phyloP scores from a whole-genome alignment of 2,888 invertebrate species.

The Drosophila helvetica region DNA sequence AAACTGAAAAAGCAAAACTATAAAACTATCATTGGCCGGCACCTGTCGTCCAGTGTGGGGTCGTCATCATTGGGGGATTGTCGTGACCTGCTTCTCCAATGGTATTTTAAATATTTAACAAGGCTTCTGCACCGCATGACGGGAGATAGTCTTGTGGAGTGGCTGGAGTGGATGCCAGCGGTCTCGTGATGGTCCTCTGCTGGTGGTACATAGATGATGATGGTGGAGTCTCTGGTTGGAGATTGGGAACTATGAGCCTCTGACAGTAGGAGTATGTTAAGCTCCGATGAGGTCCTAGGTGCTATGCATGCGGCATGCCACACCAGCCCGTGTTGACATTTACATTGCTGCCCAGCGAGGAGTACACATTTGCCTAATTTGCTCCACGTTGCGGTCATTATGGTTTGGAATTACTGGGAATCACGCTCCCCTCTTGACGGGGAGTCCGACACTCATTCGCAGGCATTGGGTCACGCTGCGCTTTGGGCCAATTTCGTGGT shows the following conservation, averaged over 20 bases:
- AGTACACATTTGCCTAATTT: slow-evolving; percentile 9
- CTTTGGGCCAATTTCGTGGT: slow-evolving; percentile 36
- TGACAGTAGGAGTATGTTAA: no score
- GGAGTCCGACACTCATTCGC: slow-evolving; percentile 13
- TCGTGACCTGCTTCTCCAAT: slow-evolving; percentile 30
- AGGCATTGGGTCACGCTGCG: slow-evolving; percentile 18
- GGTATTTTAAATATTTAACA: slow-evolving; percentile 72
- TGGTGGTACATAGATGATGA: neutral
- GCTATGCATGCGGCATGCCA: neutral
- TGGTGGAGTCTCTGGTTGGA: neutral
- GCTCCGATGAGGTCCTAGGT: neutral
- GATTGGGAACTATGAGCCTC: no score
- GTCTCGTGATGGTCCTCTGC: neutral
- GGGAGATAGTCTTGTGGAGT: slow-evolving; percentile 1
- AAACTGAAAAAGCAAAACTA: slow-evolving; percentile 29
- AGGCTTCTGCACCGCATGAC: slow-evolving; percentile 10
- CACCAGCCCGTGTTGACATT: slow-evolving; percentile 47
- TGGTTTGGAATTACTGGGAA: slow-evolving; percentile 15
- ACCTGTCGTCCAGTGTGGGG: neutral
- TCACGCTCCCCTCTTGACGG: slow-evolving; percentile 24
- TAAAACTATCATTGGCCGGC: slow-evolving; percentile 43
- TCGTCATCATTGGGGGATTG: slow-evolving; percentile 20
- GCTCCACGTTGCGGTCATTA: slow-evolving; percentile 52
- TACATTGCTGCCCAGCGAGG: slow-evolving; percentile 29
- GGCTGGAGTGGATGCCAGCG: neutral